Evolutionary conservation across 2,113 vertebrate species (phyloP).

Genomic region (Hylia prasina): DNA sequence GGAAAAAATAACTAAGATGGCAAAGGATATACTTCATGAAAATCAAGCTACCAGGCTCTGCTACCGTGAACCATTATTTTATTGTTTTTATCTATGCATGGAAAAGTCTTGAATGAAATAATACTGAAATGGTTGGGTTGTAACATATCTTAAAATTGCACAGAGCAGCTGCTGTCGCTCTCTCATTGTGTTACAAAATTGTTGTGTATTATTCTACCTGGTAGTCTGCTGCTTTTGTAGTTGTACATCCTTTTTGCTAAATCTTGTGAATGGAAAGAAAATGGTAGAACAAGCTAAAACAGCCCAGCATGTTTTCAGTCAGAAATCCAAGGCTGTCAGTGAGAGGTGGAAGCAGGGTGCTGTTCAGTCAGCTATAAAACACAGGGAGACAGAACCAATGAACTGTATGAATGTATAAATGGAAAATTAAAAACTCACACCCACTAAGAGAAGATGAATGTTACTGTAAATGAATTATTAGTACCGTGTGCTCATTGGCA

Average conservation of each 20-base stretch:
- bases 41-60: neutral
- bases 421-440: neutral
- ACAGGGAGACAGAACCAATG: neutral
- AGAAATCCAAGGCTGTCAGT: neutral
- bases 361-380: neutral
- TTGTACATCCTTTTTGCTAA: neutral
- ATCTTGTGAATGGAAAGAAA: neutral
- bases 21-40: neutral
- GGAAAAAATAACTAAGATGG: neutral
- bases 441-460: neutral
- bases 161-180: neutral
- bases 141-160: neutral
- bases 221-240: neutral
- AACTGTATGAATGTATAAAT: neutral
- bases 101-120: neutral
- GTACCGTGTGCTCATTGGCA: neutral
- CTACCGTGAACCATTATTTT: neutral
- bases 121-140: neutral
- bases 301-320: neutral
- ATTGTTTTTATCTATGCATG: neutral
- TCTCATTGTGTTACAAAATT: neutral
- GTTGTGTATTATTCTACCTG: neutral
- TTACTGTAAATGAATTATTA: neutral
- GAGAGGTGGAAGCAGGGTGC: neutral
- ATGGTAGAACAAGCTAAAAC: neutral